Conservation (phyloP, 1,140 invertebrate species). For the Dendroctonus valens region DNA sequence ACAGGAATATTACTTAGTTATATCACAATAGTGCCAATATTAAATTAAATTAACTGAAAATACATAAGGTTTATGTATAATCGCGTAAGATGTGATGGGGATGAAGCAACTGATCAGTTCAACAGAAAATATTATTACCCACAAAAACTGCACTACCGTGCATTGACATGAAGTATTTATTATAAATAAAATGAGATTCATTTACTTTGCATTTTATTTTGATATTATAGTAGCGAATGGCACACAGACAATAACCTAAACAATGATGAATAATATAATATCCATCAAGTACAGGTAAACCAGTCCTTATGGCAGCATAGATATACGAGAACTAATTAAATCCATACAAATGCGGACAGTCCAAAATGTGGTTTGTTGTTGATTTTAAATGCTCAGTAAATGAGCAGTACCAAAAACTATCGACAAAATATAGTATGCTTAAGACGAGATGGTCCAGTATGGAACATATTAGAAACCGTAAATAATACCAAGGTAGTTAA, state of each 20-base stretch:
- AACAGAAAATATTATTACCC: too few species aligned
- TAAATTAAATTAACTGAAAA: background rate
- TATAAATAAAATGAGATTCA: constrained; percentile 28
- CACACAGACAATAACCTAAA: constrained; percentile 37
- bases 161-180: background rate
- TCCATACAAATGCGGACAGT: background rate
- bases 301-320: constrained; percentile 20
- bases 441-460: too few species aligned
- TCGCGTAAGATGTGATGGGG: too few species aligned
- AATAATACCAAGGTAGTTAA: too few species aligned
- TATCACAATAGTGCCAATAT: constrained; percentile 35
- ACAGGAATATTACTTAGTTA: constrained; percentile 31
- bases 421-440: too few species aligned
- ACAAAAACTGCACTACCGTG: too few species aligned
- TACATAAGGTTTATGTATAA: background rate
- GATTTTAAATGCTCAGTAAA: too few species aligned
- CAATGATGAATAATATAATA: constrained; percentile 35
- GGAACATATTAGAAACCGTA: too few species aligned
- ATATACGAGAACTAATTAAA: background rate
- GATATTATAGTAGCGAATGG: constrained; percentile 37
- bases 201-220: constrained; percentile 19
- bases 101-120: too few species aligned
- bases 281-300: constrained; percentile 20
- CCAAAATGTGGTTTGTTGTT: too few species aligned
- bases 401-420: too few species aligned